phyloP scores from a whole-genome alignment of 2,888 invertebrate species.

The Drosophila anomalipes region DNA sequence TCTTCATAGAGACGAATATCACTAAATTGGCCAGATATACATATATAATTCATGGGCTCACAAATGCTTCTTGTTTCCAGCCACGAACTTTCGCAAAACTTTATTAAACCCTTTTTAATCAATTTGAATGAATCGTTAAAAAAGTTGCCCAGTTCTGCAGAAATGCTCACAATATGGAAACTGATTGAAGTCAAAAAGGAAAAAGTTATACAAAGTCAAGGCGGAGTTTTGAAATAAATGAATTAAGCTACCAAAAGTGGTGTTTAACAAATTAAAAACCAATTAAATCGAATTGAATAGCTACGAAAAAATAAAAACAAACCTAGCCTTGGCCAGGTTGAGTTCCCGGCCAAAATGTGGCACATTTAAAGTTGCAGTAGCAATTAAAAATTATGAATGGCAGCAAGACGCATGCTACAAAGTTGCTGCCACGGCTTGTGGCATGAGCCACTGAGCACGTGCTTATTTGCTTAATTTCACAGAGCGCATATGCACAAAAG shows the following conservation, averaged over 20 bases:
- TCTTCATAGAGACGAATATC: neutral
- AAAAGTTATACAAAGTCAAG: neutral
- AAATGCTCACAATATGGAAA: neutral
- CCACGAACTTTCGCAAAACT: neutral
- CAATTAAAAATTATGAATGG: conserved; percentile 64
- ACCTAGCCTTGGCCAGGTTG: conserved; percentile 3
- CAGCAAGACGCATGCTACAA: conserved; percentile 39
- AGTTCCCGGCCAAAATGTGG: conserved; percentile 13
- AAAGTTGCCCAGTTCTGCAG: neutral
- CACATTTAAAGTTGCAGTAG: conserved; percentile 51
- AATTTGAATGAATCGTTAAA: neutral
- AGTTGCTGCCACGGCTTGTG: conserved; percentile 37
- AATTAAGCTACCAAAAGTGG: neutral
- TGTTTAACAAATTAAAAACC: conserved; percentile 11
- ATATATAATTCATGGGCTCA: neutral
- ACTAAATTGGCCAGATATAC: neutral
- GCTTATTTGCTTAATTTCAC: conserved; percentile 81
- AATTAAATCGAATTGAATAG: conserved; percentile 7
- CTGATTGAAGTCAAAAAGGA: neutral
- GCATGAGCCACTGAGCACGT: conserved; percentile 33
- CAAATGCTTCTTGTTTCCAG: too few species aligned
- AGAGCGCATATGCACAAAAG: conserved; percentile 73
- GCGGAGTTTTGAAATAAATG: neutral
- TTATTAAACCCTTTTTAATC: neutral
- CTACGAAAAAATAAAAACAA: neutral